A percentile compares a stretch with the other conserved stretches of the same genome.
Evolutionary conservation across 2,113 vertebrate genomes (phyloP).

Genomic region (Conger conger): DNA sequence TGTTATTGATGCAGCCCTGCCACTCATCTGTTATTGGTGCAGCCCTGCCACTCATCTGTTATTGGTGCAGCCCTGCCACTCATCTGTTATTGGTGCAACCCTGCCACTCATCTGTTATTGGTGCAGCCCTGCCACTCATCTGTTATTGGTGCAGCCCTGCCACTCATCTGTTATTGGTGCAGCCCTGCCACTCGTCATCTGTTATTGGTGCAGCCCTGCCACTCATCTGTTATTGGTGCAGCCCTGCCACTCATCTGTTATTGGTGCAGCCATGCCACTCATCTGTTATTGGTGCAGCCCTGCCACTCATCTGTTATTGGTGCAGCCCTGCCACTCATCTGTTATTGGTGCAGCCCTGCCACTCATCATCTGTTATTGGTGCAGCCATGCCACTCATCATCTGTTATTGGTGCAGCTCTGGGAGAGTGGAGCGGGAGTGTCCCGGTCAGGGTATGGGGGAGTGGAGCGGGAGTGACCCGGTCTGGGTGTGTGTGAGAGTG

Average conservation of each 20-base stretch:
- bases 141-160: neutral
- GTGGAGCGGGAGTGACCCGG: neutral
- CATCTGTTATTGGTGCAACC: constrained; percentile 1
- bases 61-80: neutral
- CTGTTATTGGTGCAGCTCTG: neutral
- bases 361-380: constrained; percentile 11
- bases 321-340: constrained; percentile 5
- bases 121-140: neutral
- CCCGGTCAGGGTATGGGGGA: neutral
- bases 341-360: neutral
- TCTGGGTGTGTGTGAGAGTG: neutral
- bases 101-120: constrained; percentile 11
- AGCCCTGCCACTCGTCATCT: constrained; percentile 11
- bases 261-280: neutral
- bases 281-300: neutral
- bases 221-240: constrained; percentile 3
- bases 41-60: constrained; percentile 13
- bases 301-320: constrained; percentile 11
- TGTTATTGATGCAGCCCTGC: neutral
- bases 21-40: constrained; percentile 8
- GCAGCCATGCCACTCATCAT: constrained; percentile 1
- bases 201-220: neutral
- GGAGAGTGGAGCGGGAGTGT: neutral
- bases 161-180: constrained; percentile 8
- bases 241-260: constrained; percentile 16